Evolutionary conservation across 1,140 invertebrate species (phyloP).

Genomic region (Teleogryllus occipitalis): DNA sequence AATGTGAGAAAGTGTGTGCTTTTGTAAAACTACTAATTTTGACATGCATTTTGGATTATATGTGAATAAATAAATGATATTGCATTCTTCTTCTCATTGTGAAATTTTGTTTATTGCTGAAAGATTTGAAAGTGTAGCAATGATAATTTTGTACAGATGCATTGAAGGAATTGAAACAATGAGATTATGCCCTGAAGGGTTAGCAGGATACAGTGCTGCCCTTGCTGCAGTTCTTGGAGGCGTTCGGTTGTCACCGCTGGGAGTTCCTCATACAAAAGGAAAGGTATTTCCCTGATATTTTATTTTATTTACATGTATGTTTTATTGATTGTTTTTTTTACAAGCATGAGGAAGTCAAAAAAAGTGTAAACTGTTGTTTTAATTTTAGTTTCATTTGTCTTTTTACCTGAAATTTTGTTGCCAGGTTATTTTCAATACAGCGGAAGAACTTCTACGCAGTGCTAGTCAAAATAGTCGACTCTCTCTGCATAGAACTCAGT

Average conservation of each 20-base stretch:
- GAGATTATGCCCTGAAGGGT: conserved; percentile 85
- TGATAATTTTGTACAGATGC: conserved; percentile 45
- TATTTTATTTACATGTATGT: too few species aligned
- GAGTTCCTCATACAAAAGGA: conserved; percentile 92
- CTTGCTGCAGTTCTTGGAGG: conserved; percentile 88
- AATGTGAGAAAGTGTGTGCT: too few species aligned
- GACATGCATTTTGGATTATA: too few species aligned
- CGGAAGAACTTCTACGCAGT: conserved; percentile 91
- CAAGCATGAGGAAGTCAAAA: background rate
- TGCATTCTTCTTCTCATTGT: background rate
- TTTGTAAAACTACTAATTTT: too few species aligned
- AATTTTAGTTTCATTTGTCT: background rate
- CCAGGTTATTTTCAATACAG: conserved; percentile 89
- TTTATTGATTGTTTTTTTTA: background rate
- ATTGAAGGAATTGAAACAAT: conserved; percentile 79
- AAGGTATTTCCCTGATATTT: conserved; percentile 51
- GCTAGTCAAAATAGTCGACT: conserved; percentile 95
- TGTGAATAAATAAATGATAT: too few species aligned
- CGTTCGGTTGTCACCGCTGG: conserved; percentile 81
- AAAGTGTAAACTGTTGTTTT: background rate
- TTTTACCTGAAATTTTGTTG: conserved; percentile 24
- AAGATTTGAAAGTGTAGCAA: conserved; percentile 53
- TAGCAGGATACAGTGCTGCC: conserved; percentile 88
- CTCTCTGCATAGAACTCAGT: conserved; percentile 88
- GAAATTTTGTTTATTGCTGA: conserved; percentile 14